phyloP scores from a whole-genome alignment of 2,797 vertebrate species.

The Pachyuromys duprasi region DNA sequence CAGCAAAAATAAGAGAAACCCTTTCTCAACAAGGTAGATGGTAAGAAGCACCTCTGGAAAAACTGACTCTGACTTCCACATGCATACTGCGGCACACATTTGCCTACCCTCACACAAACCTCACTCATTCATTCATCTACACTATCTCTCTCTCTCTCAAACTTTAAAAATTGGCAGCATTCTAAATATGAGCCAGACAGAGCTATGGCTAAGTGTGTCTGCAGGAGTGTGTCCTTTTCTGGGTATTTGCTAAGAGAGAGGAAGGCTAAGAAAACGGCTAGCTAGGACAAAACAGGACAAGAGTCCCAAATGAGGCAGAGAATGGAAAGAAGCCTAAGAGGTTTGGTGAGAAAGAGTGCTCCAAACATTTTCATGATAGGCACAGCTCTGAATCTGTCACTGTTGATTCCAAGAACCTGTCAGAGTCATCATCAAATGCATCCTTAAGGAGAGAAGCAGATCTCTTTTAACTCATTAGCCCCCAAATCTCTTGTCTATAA shows the following conservation, averaged over 20 bases:
- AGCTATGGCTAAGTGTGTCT: neutral
- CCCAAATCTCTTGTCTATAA: neutral
- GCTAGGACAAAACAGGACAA: neutral
- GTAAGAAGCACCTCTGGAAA: neutral
- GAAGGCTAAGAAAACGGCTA: neutral
- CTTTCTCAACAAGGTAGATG: neutral
- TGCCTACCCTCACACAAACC: neutral
- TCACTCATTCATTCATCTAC: neutral
- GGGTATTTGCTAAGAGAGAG: neutral
- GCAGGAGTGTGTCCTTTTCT: neutral
- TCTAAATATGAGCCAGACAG: neutral
- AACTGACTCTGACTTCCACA: neutral
- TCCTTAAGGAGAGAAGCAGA: neutral
- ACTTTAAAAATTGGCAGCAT: neutral
- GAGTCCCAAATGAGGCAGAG: neutral
- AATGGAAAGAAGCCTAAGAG: neutral
- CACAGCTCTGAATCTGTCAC: neutral
- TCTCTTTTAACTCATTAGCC: too few species aligned
- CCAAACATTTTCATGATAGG: neutral
- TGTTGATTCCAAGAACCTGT: neutral
- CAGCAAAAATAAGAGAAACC: neutral
- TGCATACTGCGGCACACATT: neutral
- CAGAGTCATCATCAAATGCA: fast-evolving
- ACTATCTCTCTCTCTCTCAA: neutral
- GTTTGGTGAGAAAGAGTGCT: neutral